Percentiles rank a stretch among this genome's conserved stretches.
Conservation (phyloP, 37 sponge, comb jelly and placozoan genomes). For the Ephydatia muelleri region DNA sequence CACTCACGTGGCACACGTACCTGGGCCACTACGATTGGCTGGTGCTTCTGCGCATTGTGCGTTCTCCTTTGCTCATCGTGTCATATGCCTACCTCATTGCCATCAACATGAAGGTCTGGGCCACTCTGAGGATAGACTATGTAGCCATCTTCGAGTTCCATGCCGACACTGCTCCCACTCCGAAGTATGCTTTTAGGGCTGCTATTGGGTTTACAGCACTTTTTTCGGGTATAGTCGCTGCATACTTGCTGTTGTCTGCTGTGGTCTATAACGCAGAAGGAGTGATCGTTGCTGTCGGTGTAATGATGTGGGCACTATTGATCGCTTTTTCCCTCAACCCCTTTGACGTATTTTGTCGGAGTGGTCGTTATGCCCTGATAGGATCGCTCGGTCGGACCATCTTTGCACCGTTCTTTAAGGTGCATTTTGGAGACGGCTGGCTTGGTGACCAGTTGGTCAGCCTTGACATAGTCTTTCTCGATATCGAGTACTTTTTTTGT, state of each 20-base stretch:
- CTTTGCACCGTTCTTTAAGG: slow-evolving; percentile 77
- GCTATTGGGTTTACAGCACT: slow-evolving; percentile 41
- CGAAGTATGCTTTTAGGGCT: slow-evolving; percentile 31
- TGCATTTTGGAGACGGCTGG: slow-evolving; percentile 93
- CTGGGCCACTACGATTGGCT: slow-evolving; percentile 22
- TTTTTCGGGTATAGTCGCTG: slow-evolving; percentile 20
- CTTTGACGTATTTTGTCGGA: slow-evolving; percentile 36
- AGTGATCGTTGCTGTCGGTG: slow-evolving; percentile 30
- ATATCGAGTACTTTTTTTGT: slow-evolving; percentile 85
- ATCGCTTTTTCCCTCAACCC: slow-evolving; percentile 63
- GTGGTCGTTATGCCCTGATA: slow-evolving; percentile 47
- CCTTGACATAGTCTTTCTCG: slow-evolving; percentile 75
- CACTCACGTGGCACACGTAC: no score
- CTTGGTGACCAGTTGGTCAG: slow-evolving; percentile 97
- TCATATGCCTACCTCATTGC: slow-evolving; percentile 62
- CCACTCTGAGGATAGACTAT: slow-evolving; percentile 43
- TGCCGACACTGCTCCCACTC: slow-evolving; percentile 36
- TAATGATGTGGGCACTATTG: slow-evolving; percentile 58
- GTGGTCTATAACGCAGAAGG: background rate
- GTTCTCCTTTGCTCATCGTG: slow-evolving; percentile 65
- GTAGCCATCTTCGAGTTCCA: slow-evolving; percentile 55
- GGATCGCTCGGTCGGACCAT: slow-evolving; percentile 64
- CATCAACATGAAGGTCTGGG: slow-evolving; percentile 75
- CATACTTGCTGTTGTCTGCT: slow-evolving; percentile 15
- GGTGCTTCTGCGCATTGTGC: slow-evolving; percentile 50